Evolutionary conservation across 2,797 vertebrate genomes (phyloP).

Genomic region (Acipenser transmontanus): DNA sequence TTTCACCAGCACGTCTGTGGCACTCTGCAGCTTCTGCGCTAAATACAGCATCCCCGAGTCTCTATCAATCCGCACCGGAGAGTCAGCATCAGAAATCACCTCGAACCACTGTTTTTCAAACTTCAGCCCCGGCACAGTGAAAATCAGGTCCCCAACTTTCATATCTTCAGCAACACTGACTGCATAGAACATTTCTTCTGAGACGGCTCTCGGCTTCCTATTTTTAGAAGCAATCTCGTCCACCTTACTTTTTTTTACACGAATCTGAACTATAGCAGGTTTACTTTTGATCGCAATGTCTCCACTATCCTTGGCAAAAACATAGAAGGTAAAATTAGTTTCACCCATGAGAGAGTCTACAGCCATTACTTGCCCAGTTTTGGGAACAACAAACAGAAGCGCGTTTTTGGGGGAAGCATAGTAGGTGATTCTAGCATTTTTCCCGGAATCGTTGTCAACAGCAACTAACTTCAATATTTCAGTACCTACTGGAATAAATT

Average conservation of each 20-base stretch:
- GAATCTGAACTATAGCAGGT: slow-evolving; percentile 44
- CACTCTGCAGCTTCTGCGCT: slow-evolving; percentile 38
- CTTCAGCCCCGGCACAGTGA: slow-evolving; percentile 67
- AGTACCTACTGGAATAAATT: slow-evolving; percentile 46
- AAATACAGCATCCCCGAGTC: slow-evolving; percentile 70
- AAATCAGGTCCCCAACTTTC: slow-evolving; percentile 66
- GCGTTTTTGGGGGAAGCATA: slow-evolving; percentile 42
- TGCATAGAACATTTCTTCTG: slow-evolving; percentile 56
- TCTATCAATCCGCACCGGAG: slow-evolving; percentile 63
- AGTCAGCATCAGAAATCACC: slow-evolving; percentile 45
- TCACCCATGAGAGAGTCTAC: slow-evolving; percentile 51
- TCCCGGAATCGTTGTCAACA: slow-evolving; percentile 49
- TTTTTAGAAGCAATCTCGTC: slow-evolving; percentile 7
- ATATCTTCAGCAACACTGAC: slow-evolving; percentile 59
- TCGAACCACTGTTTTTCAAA: slow-evolving; percentile 69
- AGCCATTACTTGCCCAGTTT: slow-evolving; percentile 57
- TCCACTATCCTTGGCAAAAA: slow-evolving; percentile 51
- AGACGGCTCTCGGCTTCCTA: slow-evolving; percentile 42
- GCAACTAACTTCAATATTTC: slow-evolving; percentile 53
- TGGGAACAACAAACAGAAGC: slow-evolving; percentile 58
- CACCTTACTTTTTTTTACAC: slow-evolving; percentile 22
- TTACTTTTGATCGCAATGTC: slow-evolving; percentile 38
- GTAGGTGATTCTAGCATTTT: slow-evolving; percentile 52
- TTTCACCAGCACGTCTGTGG: slow-evolving; percentile 56
- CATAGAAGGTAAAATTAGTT: slow-evolving; percentile 37